Base-by-base conservation (phyloP, 2,797 vertebrate species). In the Chaunax sp. region DNA sequence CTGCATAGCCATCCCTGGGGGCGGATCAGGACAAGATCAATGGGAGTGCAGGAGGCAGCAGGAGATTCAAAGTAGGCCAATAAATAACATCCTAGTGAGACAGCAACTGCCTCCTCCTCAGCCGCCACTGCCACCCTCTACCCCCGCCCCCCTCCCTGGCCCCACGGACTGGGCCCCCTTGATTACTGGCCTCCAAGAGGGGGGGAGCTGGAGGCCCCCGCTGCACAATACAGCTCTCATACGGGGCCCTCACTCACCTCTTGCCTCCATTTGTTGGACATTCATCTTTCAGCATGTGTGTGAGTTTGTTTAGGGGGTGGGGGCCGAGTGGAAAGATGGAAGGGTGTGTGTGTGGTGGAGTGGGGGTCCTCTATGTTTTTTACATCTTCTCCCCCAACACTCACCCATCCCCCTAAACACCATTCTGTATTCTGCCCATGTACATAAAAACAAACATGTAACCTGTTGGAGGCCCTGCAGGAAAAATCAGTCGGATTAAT, bases 61-160 rank as follows among this genome's bases (percentile, higher is more conserved):
- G 86, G 88, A 87, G 90, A 89, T 91, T 89, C 91, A 87, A 92
- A 91, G 86, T 90, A 84, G 85, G 85, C 87, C 92, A 92, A 93
- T 94, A 94, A 94, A 94, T 93, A 94, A 93, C 89, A 88, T 92
- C 92, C 92, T 87, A 92, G 88, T 75, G 86, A 90, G 88, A 86
- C 81, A 89, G 76, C 66, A 43, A 78, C 78, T 44, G 78, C 81
- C 76, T 70, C 80, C 80, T 70, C 72, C 74, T 83, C 75, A 45
- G 68, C 78, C 41, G 8, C 61, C 55, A 20, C 71, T 47, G 50
- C 75, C 71, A 70, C 49, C 1, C 37, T 54, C 67, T 62, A 51
- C 58, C 78, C 69, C 47, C n/a, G 57, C 63, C 77, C 72, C 78
- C 26, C 10, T 23, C 64, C 61, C 44, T 28, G 62, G 69, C 64